Conservation (phyloP, 1,140 invertebrate species). For the Apolygus lucorum region DNA sequence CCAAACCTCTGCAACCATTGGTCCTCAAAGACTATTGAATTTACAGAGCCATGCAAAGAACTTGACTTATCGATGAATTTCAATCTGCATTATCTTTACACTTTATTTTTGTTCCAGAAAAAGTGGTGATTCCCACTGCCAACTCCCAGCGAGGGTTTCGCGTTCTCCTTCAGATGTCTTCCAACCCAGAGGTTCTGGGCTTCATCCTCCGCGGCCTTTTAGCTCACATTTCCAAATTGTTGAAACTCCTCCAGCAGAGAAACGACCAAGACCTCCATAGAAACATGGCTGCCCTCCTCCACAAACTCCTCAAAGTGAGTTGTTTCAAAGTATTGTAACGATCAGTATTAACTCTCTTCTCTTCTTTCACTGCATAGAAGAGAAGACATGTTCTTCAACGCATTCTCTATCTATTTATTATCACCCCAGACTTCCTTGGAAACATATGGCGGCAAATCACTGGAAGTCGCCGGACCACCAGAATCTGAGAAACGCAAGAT, state of each 20-base stretch:
- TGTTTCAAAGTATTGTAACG: not conserved
- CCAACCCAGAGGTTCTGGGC: constrained; percentile 52
- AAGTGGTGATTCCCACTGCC: not conserved
- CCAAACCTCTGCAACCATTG: too few species aligned
- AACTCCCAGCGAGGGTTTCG: constrained; percentile 44
- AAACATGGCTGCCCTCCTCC: constrained; percentile 45
- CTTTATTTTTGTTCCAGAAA: constrained; percentile 15
- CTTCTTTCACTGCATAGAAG: not conserved
- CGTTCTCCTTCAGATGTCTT: constrained; percentile 46
- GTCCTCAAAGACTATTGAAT: too few species aligned
- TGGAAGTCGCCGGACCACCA: constrained; percentile 4
- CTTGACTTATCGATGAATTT: too few species aligned
- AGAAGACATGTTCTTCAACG: not conserved
- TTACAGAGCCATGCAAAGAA: too few species aligned
- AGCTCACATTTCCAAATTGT: constrained; percentile 42
- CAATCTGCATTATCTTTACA: too few species aligned
- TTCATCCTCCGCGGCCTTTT: constrained; percentile 45
- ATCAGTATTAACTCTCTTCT: too few species aligned
- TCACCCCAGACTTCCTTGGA: constrained; percentile 37
- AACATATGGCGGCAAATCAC: constrained; percentile 28
- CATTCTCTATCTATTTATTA: too few species aligned
- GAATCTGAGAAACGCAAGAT: constrained; percentile 24
- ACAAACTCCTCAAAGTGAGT: constrained; percentile 46
- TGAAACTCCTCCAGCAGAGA: constrained; percentile 42
- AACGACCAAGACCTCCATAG: constrained; percentile 42